Conservation (phyloP, 2,888 invertebrate genomes). For the Sarcophaga caerulescens region DNA sequence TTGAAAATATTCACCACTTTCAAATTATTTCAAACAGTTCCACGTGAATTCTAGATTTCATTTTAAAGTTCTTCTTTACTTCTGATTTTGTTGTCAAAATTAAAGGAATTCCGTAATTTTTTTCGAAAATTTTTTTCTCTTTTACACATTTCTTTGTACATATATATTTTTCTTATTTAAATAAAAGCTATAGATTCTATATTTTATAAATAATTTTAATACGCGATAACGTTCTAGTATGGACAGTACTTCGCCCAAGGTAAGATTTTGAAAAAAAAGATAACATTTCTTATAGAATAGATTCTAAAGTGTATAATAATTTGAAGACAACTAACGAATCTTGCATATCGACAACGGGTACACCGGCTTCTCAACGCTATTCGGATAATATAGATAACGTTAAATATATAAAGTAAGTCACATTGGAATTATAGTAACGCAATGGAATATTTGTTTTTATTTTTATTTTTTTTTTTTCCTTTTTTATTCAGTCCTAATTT, state of each 20-base stretch:
- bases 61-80: slow-evolving; percentile 12
- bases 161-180: not conserved
- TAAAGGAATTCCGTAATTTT: not conserved
- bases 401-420: slow-evolving; percentile 69
- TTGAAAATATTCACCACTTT: not conserved
- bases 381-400: slow-evolving; percentile 64
- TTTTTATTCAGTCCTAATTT: slow-evolving; percentile 64
- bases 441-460: not conserved
- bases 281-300: not conserved
- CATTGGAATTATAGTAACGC: not conserved
- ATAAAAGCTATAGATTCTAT: not conserved
- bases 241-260: slow-evolving; percentile 40
- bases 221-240: slow-evolving; percentile 18
- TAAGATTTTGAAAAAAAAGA: slow-evolving; percentile 1
- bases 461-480: not conserved
- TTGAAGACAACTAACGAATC: slow-evolving; percentile 67
- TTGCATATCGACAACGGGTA: slow-evolving; percentile 68
- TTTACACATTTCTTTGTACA: not conserved
- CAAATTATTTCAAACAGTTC: not conserved
- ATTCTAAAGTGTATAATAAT: not conserved
- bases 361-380: slow-evolving; percentile 58
- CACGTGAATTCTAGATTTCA: not conserved
- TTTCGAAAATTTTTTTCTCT: slow-evolving; percentile 10
- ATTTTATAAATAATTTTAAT: slow-evolving; percentile 6
- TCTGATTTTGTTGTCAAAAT: slow-evolving; percentile 46